Evolutionary conservation across 1,140 invertebrate genomes (phyloP), one percentile per base, ranked within the genome.

Genomic region (Anoplophora glabripennis): DNA sequence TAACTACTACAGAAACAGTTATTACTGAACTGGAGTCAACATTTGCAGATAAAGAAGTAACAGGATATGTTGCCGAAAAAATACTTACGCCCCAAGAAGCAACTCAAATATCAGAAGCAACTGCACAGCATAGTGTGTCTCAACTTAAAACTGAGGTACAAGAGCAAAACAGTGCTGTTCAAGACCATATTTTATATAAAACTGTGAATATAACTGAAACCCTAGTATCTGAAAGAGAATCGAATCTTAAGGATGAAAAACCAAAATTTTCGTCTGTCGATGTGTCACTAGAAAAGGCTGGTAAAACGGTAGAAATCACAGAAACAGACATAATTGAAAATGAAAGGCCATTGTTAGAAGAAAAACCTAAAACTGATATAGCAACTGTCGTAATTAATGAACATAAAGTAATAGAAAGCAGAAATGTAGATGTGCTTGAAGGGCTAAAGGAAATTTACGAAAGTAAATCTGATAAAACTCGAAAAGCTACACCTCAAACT

Each of bases 11-110:
- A 11, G 76, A 79, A 66, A 70, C 72, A 3, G 68, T 72, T 8
- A 54, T 67, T 21, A 70, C 75, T 33, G 80, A 83, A 63, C 72
- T 65, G 51, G 80, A 81, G 66, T 65, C 66, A 44, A 38, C 63
- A 11, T 77, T 78, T 51, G 62, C 69, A 7, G 45, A 53, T 0
- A 44, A 61, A 11, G 34, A 41, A 36, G 47, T 38, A 9, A 14
- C 37, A 8, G 34, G 21, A 41, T 41, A 44, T 28, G 8, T 28
- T 17, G 66, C 61, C n/a, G 61, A 63, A 17, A 58, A 57, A 45
- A 12, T 33, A 18, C 11, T 65, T 17, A 8, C 40, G 7, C 45
- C 59, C 4, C 63, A 63, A 59, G 45, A 63, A 49, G 66, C 66
- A 3, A 59, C 60, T 21, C 21, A 63, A 56, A 60, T 68, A 7